Percentiles rank a stretch among this genome's conserved stretches.
Evolutionary conservation across 2,888 invertebrate genomes (phyloP).

Genomic region (Drosophila percnosoma): DNA sequence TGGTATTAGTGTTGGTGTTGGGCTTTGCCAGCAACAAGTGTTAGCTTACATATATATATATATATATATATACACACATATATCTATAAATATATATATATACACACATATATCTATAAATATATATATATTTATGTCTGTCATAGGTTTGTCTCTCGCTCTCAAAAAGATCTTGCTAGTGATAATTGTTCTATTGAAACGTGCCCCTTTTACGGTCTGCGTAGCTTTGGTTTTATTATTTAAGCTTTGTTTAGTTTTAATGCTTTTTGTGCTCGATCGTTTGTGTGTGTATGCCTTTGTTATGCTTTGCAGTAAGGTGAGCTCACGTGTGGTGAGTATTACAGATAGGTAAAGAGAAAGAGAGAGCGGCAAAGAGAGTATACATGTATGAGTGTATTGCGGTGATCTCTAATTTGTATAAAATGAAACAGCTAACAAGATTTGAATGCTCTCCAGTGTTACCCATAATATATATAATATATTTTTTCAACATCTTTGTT

Average conservation of each 20-base stretch:
- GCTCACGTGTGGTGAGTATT: slow-evolving; percentile 3
- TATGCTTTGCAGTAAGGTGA: slow-evolving; percentile 21
- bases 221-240: slow-evolving; percentile 8
- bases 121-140: neutral
- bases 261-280: slow-evolving; percentile 39
- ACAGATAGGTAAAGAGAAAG: neutral
- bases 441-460: neutral
- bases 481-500: neutral
- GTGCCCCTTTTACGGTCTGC: slow-evolving; percentile 10
- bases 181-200: slow-evolving; percentile 13
- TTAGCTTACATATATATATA: neutral
- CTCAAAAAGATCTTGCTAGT: neutral
- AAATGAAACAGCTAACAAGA: neutral
- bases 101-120: neutral
- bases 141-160: neutral
- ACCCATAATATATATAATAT: neutral
- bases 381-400: neutral
- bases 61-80: neutral
- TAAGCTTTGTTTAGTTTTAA: slow-evolving; percentile 44
- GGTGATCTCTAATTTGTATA: neutral
- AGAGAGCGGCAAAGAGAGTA: neutral
- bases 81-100: neutral
- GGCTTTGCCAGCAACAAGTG: slow-evolving; percentile 3
- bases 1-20: neutral
- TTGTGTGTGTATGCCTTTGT: slow-evolving; percentile 38